Evolutionary conservation across 2,888 invertebrate species (phyloP), one percentile per base, ranked within the genome.

Genomic region (Periphyllus acericola): DNA sequence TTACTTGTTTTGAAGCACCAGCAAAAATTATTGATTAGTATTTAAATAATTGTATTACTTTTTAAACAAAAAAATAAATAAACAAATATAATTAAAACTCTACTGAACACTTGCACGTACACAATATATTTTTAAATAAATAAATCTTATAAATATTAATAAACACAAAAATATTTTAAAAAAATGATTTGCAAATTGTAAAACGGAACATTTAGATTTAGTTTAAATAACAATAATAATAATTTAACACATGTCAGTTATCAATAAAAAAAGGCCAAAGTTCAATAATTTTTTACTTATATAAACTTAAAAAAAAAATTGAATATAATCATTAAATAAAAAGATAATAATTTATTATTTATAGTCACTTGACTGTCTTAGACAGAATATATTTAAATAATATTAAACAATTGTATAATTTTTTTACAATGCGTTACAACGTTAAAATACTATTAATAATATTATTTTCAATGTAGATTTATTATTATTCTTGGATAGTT

Each of bases 1-100:
- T 87, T n/a, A 66, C 74, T 46, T 87, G 87, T 75, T 87, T 87
- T 40, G 87, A 87, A 87, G 72, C 40, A 60, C 87, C 87, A 81
- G 74, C 87, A 87, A 87, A 87, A 87, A 81, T 87, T 34, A 66
- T 60, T 46, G 87, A 87, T 87, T 87, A 74, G 75, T 72, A 25
- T 60, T 60, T 74, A 21, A 86, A 66, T 79, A 34, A 52, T 60
- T 32, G n/a, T 66, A 40, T 68, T 25, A 19, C 32, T 84, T 68
- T 78, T 40, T 55, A 34, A 87, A 80, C 34, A 74, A 55, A 86
- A 79, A 80, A 79, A 79, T 32, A 40, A 60, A 36, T 81, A 86
- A 87, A 87, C 74, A 87, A 79, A 74, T 80, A 87, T 74, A 66
- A 46, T 87, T 80, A 81, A 40, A 87, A 81, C 36, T 79, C 80